These are phyloP conservation scores for Remorina albescens DNA, from an alignment of 2,797 vertebrate genomes.

Conservation along the genomic window DNA sequence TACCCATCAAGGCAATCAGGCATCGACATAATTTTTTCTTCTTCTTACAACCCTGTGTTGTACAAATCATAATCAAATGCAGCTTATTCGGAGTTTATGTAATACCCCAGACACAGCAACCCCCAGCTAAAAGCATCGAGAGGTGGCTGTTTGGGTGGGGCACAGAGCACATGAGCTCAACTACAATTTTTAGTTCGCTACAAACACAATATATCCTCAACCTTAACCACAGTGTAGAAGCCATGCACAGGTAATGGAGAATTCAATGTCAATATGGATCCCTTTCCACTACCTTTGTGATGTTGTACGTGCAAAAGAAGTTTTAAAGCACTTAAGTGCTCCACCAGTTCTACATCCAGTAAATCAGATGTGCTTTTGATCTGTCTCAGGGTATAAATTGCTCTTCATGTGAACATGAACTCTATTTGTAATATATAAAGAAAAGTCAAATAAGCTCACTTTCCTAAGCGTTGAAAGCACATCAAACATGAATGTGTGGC, in stretches of 20 bases:
- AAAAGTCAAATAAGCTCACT: background rate
- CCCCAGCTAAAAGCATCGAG: background rate
- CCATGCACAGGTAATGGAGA: background rate
- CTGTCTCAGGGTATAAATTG: background rate
- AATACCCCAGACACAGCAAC: background rate
- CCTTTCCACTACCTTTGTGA: background rate
- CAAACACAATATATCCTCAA: background rate
- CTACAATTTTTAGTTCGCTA: background rate
- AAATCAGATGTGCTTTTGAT: too few species aligned
- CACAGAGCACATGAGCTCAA: background rate
- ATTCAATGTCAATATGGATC: too few species aligned
- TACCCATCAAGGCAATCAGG: background rate
- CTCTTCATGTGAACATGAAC: background rate
- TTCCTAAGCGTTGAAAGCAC: background rate
- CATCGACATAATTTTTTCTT: slow-evolving; percentile 18
- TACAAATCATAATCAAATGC: background rate
- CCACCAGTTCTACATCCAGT: too few species aligned
- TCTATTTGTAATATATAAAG: slow-evolving; percentile 1
- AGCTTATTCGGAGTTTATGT: background rate
- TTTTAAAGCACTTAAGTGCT: too few species aligned
- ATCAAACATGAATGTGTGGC: slow-evolving; percentile 10
- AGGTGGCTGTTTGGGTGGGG: background rate
- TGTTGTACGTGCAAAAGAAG: too few species aligned
- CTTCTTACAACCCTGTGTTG: background rate
- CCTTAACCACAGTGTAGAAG: background rate